Evolutionary conservation across 2,888 invertebrate species (phyloP).

Genomic region (Neoascia interrupta): DNA sequence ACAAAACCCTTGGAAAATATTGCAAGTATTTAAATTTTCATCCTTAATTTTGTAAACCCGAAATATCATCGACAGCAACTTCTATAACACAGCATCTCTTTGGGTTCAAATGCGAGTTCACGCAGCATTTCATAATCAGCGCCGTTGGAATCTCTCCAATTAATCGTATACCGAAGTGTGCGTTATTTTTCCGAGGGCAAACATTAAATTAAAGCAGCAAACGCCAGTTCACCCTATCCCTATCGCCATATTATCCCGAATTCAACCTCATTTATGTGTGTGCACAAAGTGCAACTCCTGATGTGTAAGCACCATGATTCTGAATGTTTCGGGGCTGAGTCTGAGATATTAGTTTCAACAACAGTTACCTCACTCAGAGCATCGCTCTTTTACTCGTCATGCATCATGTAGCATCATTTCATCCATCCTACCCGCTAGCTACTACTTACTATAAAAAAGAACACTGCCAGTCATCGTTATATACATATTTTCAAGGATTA

Average conservation of each 20-base stretch:
- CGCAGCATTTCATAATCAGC: too few species aligned
- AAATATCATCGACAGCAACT: too few species aligned
- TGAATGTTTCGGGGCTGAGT: not conserved
- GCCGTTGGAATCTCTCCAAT: too few species aligned
- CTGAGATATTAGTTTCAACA: conserved; percentile 42
- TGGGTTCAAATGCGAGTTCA: too few species aligned
- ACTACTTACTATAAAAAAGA: not conserved
- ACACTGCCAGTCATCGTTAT: conserved; percentile 30
- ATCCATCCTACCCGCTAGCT: conserved; percentile 42
- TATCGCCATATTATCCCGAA: too few species aligned
- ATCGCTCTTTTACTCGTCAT: conserved; percentile 28
- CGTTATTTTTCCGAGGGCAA: too few species aligned
- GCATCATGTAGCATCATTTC: conserved; percentile 55
- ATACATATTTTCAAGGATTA: conserved; percentile 51
- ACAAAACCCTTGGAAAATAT: too few species aligned
- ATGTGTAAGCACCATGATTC: conserved; percentile 27
- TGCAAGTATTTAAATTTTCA: too few species aligned
- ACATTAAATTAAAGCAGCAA: too few species aligned
- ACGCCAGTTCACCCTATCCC: conserved; percentile 11
- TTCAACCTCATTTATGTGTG: not conserved
- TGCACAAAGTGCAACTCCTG: conserved; percentile 19
- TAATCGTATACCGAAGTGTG: too few species aligned
- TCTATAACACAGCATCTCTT: too few species aligned
- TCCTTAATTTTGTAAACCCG: too few species aligned
- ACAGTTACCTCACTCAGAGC: conserved; percentile 17